Evolutionary conservation across 2,113 vertebrate genomes (phyloP), one percentile per base, ranked within the genome.

Genomic region (Shinisaurus crocodilurus): DNA sequence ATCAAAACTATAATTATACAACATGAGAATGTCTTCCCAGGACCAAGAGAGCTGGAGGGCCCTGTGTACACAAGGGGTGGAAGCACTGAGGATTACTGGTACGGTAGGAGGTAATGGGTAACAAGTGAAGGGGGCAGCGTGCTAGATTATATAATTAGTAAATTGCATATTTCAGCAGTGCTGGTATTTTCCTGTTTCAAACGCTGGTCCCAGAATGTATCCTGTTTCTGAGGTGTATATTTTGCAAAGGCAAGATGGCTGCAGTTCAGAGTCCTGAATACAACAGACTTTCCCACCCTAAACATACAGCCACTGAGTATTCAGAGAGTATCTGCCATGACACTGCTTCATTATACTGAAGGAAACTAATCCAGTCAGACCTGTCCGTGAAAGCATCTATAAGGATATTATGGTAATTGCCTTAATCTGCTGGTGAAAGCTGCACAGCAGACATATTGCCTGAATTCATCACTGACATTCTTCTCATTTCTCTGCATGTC

Each of bases 1-100:
- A 99, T 99, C 95, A 99, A 99, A 97, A 99, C 99, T 81, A 99
- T 99, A 97, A 99, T 99, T 97, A 99, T 99, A 96, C 99, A 99
- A 80, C 98, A 99, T 5, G 98, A 99, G 95, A 97, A 95, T 95
- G 98, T 99, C 97, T 99, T 99, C 96, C 99, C 98, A 0, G 98
- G 97, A 23, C 96, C 94, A 2, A 97, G 97, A 86, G 98, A 99
- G 91, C 97, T 99, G 94, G 98, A 98, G 91, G 99, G 99, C 32
- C 98, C 99, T 0, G 91, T 98, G 83, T 99, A 99, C 92, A 98
- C 96, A 94, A 93, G 97, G 90, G 98, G 98, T 83, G 98, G 98
- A 91, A 97, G 95, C 90, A 96, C 97, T 0, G 99, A 99, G 87
- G 98, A 99, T 96, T 99, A 98, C 97, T 99, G 99, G 99, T 99